phyloP scores from a whole-genome alignment of 2,797 vertebrate species.

The Cygnus olor region DNA sequence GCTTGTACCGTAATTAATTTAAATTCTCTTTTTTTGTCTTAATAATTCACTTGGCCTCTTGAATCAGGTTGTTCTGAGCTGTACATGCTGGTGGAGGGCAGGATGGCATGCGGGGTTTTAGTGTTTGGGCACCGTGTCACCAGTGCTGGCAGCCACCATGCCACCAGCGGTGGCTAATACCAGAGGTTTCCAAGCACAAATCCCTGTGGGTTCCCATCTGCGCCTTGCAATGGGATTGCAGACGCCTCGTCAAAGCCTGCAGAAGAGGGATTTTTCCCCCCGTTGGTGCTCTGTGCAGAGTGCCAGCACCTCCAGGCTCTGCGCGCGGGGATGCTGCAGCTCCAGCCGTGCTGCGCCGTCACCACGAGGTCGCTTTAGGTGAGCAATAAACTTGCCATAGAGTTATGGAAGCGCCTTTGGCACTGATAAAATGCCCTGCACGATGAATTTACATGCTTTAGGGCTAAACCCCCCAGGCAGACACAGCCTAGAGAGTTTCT shows the following conservation, averaged over 20 bases:
- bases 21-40: not conserved
- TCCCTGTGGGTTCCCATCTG: not conserved
- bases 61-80: not conserved
- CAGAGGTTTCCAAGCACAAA: not conserved
- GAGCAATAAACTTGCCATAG: not conserved
- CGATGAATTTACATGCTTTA: not conserved
- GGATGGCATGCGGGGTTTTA: not conserved
- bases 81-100: not conserved
- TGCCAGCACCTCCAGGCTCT: not conserved
- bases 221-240: not conserved
- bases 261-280: not conserved
- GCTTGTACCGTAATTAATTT: not conserved
- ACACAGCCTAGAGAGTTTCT: not conserved
- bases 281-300: not conserved
- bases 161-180: not conserved
- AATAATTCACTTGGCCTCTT: not conserved
- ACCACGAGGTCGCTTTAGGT: not conserved
- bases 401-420: no score
- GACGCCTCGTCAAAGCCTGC: not conserved
- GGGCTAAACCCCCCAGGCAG: not conserved
- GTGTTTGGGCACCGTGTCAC: no score
- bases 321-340: no score
- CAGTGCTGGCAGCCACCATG: not conserved
- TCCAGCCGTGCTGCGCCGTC: not conserved
- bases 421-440: no score